phyloP scores from a whole-genome alignment of 2,797 vertebrate species.

The Telmatherina bonti region DNA sequence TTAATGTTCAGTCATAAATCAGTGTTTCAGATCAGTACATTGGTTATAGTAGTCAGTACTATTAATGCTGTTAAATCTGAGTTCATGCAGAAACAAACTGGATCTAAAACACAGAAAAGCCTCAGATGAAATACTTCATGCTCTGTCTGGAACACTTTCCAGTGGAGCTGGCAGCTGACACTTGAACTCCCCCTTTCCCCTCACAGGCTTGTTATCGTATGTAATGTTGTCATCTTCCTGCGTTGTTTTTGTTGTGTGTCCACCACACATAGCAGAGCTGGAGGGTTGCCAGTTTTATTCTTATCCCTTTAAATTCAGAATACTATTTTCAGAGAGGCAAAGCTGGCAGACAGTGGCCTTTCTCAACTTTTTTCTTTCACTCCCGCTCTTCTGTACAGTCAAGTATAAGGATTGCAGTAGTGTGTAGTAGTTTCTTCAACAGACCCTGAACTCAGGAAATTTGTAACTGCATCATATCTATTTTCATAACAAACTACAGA shows the following conservation, averaged over 20 bases:
- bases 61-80: neutral
- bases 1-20: constrained; percentile 32
- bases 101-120: constrained; percentile 30
- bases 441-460: constrained; percentile 36
- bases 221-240: constrained; percentile 42
- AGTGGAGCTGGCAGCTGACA: constrained; percentile 51
- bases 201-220: constrained; percentile 18
- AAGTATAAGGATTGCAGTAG: constrained; percentile 28
- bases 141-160: constrained; percentile 25
- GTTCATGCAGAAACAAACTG: constrained; percentile 21
- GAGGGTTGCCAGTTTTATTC: constrained; percentile 48
- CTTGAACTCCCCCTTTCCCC: constrained; percentile 29
- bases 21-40: constrained; percentile 5
- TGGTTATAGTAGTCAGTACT: constrained; percentile 1
- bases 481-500: constrained; percentile 54
- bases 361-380: constrained; percentile 41
- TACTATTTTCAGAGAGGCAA: constrained; percentile 50
- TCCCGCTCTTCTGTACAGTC: constrained; percentile 54
- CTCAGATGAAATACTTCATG: constrained; percentile 24
- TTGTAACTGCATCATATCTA: constrained; percentile 32
- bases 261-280: constrained; percentile 52
- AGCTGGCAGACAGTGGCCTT: constrained; percentile 20
- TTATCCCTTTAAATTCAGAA: constrained; percentile 49
- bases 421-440: constrained; percentile 31
- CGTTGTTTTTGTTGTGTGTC: constrained; percentile 53